Evolutionary conservation across 2,888 invertebrate genomes (phyloP).

Genomic region (Halocaridina rubra): DNA sequence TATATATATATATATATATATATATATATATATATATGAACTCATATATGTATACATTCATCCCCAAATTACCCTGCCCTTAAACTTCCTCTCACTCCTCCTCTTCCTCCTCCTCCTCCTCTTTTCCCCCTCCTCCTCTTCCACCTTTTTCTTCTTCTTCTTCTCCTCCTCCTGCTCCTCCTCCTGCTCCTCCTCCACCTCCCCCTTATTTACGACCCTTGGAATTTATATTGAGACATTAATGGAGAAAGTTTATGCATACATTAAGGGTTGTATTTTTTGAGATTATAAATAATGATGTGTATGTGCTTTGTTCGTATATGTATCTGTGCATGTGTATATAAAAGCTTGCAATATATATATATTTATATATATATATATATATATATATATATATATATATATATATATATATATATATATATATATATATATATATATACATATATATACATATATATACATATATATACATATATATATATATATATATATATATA

Average conservation of each 20-base stretch:
- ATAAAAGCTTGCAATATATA: background rate
- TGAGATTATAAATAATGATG: no score
- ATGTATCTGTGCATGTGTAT: background rate
- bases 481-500: no score
- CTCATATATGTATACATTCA: no score
- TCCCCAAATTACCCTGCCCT: no score
- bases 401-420: constrained; percentile 3
- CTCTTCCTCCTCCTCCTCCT: background rate
- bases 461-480: background rate
- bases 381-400: constrained; percentile 2
- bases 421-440: background rate
- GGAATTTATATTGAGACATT: background rate
- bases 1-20: no score
- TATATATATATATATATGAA: no score
- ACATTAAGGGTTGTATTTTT: background rate
- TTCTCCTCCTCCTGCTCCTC: background rate
- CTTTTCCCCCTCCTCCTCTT: background rate
- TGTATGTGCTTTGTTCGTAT: background rate
- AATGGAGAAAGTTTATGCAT: background rate
- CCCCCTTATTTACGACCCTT: no score
- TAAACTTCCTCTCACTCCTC: background rate
- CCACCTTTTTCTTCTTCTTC: no score
- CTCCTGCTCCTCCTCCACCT: no score
- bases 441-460: background rate
- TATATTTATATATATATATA: background rate